phyloP scores from a whole-genome alignment of 2,797 vertebrate species.

The Pipistrellus kuhlii region DNA sequence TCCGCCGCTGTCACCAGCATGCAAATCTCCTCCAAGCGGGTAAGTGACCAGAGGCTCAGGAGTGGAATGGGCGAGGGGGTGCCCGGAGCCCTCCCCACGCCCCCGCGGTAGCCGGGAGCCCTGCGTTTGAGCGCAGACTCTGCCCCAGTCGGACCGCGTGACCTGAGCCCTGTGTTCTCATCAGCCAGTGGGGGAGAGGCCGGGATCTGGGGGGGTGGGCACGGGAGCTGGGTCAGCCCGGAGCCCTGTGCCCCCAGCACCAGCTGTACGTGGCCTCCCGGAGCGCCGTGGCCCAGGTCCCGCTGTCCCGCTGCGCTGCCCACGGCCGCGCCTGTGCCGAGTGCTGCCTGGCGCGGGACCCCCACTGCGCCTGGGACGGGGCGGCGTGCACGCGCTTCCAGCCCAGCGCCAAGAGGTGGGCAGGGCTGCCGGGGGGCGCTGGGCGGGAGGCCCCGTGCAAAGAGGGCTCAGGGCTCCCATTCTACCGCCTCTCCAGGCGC shows the following conservation, averaged over 20 bases:
- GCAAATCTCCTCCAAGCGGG: constrained; percentile 98
- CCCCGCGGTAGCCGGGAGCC: not conserved
- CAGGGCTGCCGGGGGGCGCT: not conserved
- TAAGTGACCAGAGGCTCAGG: constrained; percentile 83
- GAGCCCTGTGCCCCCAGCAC: constrained; percentile 89
- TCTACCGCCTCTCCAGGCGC: constrained; percentile 86
- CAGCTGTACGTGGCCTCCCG: constrained; percentile 95
- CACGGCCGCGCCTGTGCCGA: constrained; percentile 95
- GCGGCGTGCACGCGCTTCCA: constrained; percentile 94
- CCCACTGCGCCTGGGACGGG: constrained; percentile 97
- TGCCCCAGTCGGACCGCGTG: not conserved
- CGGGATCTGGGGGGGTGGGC: not conserved
- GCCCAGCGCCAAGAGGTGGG: constrained; percentile 94
- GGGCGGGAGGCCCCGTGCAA: not conserved
- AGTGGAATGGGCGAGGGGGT: too few species aligned
- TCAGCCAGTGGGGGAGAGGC: not conserved
- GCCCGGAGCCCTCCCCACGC: not conserved
- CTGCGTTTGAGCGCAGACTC: not conserved
- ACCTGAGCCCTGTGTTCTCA: not conserved
- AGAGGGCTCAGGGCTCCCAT: not conserved
- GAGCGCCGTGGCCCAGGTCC: constrained; percentile 92
- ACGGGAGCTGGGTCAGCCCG: not conserved
- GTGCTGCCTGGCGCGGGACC: constrained; percentile 96
- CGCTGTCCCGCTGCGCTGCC: constrained; percentile 93
- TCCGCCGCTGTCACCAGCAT: constrained; percentile 93